phyloP scores from a whole-genome alignment of 2,888 invertebrate genomes.

The Netelia melanura region DNA sequence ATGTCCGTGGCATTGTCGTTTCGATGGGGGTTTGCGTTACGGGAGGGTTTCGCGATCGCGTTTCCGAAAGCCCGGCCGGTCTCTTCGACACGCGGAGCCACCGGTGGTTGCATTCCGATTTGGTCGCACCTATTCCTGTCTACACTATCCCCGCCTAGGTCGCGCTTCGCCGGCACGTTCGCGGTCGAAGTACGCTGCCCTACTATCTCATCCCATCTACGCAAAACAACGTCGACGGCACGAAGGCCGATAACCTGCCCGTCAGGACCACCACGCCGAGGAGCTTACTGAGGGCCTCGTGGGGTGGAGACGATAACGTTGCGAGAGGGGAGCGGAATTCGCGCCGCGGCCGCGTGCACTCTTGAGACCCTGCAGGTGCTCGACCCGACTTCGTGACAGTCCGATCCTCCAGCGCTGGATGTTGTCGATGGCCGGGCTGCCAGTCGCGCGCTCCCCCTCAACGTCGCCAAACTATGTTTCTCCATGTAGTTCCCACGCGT shows the following conservation, averaged over 20 bases:
- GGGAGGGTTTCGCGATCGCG: neutral
- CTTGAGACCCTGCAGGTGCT: neutral
- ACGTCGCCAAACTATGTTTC: neutral
- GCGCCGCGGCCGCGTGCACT: neutral
- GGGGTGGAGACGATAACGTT: neutral
- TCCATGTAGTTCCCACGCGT: neutral
- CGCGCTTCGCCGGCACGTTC: too few species aligned
- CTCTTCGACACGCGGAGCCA: neutral
- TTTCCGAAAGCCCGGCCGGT: neutral
- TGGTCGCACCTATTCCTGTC: neutral
- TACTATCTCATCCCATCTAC: neutral
- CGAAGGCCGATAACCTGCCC: constrained; percentile 6
- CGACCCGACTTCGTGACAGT: neutral
- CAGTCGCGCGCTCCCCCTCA: neutral
- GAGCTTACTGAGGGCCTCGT: neutral
- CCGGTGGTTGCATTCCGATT: neutral
- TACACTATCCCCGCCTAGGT: neutral
- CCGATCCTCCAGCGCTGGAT: neutral
- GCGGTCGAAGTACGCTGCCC: neutral
- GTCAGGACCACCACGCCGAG: neutral
- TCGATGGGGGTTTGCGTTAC: neutral
- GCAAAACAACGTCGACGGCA: neutral
- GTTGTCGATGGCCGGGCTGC: neutral
- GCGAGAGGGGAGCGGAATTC: neutral
- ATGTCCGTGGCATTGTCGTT: constrained; percentile 1